These are phyloP conservation scores for Tenodera sinensis DNA, from an alignment of 2,888 invertebrate species.

Conservation along the genomic window DNA sequence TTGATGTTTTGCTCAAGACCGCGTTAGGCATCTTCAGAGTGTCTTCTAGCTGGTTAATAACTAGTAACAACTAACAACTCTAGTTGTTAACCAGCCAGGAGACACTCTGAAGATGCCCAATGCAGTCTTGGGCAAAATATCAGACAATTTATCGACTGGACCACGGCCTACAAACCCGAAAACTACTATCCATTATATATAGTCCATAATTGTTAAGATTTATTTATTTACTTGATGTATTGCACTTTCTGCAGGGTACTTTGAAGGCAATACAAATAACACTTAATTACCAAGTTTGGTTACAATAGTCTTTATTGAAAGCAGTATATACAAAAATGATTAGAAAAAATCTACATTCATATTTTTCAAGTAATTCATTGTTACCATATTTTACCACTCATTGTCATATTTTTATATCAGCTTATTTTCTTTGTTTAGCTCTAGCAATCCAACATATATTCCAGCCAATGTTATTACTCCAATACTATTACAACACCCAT, in stretches of 20 bases:
- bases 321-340: conserved; percentile 27
- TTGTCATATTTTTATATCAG: background rate
- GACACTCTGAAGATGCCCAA: too few species aligned
- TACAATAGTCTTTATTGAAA: conserved; percentile 25
- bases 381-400: background rate
- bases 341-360: conserved; percentile 12
- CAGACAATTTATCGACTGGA: too few species aligned
- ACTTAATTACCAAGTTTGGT: background rate
- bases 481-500: background rate
- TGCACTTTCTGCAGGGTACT: background rate
- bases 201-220: too few species aligned
- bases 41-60: too few species aligned
- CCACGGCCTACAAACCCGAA: too few species aligned
- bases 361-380: background rate
- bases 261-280: background rate
- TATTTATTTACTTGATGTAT: background rate
- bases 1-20: too few species aligned
- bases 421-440: background rate
- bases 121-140: too few species aligned
- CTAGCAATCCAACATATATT: background rate
- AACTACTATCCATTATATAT: too few species aligned
- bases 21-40: too few species aligned
- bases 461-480: background rate
- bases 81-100: too few species aligned
- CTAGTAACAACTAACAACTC: too few species aligned